Conservation (phyloP, 2,797 vertebrate genomes). For the Chiloscyllium punctatum region DNA sequence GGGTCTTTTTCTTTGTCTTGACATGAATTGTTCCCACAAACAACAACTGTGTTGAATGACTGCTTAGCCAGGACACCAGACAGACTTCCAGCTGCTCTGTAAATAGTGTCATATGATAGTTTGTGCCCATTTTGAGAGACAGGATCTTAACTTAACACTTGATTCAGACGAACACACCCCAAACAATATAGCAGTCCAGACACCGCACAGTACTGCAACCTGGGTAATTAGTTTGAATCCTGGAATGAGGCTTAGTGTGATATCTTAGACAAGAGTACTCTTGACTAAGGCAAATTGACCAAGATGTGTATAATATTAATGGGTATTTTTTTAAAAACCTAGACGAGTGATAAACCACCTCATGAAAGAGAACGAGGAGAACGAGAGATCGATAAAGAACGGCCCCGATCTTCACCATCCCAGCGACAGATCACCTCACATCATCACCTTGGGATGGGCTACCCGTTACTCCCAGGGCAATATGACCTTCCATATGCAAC, state of each 20-base stretch:
- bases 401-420: conserved; percentile 89
- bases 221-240: neutral
- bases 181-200: neutral
- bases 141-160: neutral
- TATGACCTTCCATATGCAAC: conserved; percentile 93
- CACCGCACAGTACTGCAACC: neutral
- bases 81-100: neutral
- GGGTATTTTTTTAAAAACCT: conserved; percentile 43
- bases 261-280: neutral
- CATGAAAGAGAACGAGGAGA: conserved; percentile 76
- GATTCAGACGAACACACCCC: neutral
- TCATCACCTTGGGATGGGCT: conserved; percentile 77
- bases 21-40: neutral
- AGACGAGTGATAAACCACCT: conserved; percentile 78
- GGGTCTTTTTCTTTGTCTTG: neutral
- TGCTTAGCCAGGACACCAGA: neutral
- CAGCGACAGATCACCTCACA: conserved; percentile 94
- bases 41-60: neutral
- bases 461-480: conserved; percentile 87
- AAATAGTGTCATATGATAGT: neutral
- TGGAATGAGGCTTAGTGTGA: neutral
- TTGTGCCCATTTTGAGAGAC: neutral
- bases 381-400: conserved; percentile 62
- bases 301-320: neutral
- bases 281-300: neutral